phyloP scores from a whole-genome alignment of 2,888 invertebrate genomes.

The Andrena camellia region DNA sequence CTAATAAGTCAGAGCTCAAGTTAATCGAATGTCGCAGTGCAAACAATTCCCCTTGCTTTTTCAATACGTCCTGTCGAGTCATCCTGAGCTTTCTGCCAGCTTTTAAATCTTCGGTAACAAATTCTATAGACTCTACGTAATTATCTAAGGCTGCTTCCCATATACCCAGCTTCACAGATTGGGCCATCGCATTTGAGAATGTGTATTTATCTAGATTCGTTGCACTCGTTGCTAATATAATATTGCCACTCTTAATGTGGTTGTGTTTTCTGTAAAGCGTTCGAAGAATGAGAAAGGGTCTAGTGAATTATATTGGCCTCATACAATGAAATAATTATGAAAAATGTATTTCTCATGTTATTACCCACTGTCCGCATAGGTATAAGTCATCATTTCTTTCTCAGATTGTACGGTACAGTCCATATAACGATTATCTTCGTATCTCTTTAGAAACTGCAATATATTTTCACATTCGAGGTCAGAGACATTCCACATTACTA shows the following conservation, averaged over 20 bases:
- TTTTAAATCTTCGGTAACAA: constrained; percentile 92
- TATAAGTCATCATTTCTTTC: constrained; percentile 94
- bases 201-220: constrained; percentile 94
- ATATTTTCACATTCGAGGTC: constrained; percentile 93
- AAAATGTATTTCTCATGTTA: neutral
- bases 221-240: constrained; percentile 86
- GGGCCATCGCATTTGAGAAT: constrained; percentile 96
- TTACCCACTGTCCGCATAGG: constrained; percentile 87
- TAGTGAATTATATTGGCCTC: neutral
- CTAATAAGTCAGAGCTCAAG: constrained; percentile 96
- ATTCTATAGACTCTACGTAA: constrained; percentile 93
- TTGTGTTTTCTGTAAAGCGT: constrained; percentile 82
- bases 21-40: constrained; percentile 95
- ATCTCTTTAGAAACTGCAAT: constrained; percentile 90
- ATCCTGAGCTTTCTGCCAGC: constrained; percentile 90
- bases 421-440: constrained; percentile 90
- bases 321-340: neutral
- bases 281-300: constrained; percentile 4
- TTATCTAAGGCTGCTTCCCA: constrained; percentile 96
- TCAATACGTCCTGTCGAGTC: constrained; percentile 90
- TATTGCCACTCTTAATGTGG: constrained; percentile 85
- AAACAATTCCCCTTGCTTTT: constrained; percentile 95
- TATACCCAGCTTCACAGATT: constrained; percentile 97
- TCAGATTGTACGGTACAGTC: constrained; percentile 90
- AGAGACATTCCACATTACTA: constrained; percentile 96